Evolutionary conservation across 1,140 invertebrate genomes (phyloP).

Genomic region (Cheumatopsyche charites): DNA sequence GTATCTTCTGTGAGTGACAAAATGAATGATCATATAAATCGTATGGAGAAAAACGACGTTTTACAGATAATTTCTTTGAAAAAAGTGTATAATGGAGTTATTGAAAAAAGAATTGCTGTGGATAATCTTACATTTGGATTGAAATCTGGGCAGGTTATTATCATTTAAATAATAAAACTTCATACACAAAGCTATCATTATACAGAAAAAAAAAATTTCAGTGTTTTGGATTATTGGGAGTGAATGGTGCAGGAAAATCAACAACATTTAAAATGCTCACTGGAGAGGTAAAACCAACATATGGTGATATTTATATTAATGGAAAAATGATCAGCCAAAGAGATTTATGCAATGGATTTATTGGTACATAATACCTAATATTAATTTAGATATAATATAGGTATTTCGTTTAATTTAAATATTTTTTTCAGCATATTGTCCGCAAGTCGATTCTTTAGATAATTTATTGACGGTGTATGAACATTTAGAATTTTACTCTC

Average conservation of each 20-base stretch:
- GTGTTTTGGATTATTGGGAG: constrained; percentile 78
- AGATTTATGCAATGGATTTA: constrained; percentile 60
- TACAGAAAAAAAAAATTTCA: constrained; percentile 48
- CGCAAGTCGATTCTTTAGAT: constrained; percentile 83
- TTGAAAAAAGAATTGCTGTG: constrained; percentile 56
- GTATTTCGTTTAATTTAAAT: background rate
- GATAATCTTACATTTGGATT: constrained; percentile 57
- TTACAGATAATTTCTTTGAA: constrained; percentile 56
- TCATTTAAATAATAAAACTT: too few relatives aligned
- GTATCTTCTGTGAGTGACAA: background rate
- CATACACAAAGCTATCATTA: too few relatives aligned
- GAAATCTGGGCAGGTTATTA: constrained; percentile 54
- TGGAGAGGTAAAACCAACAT: constrained; percentile 64
- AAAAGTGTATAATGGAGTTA: constrained; percentile 57
- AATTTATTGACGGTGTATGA: constrained; percentile 69
- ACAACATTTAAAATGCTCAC: constrained; percentile 78
- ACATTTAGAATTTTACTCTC: constrained; percentile 61
- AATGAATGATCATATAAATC: constrained; percentile 3
- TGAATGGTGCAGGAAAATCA: constrained; percentile 77
- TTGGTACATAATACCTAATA: constrained; percentile 55
- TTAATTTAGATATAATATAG: constrained; percentile 10
- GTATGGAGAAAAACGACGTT: constrained; percentile 49
- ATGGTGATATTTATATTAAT: constrained; percentile 61
- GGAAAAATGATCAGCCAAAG: constrained; percentile 51
- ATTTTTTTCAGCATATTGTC: constrained; percentile 70